Conservation (phyloP, 2,113 vertebrate species). For the Odontophorus gujanensis region DNA sequence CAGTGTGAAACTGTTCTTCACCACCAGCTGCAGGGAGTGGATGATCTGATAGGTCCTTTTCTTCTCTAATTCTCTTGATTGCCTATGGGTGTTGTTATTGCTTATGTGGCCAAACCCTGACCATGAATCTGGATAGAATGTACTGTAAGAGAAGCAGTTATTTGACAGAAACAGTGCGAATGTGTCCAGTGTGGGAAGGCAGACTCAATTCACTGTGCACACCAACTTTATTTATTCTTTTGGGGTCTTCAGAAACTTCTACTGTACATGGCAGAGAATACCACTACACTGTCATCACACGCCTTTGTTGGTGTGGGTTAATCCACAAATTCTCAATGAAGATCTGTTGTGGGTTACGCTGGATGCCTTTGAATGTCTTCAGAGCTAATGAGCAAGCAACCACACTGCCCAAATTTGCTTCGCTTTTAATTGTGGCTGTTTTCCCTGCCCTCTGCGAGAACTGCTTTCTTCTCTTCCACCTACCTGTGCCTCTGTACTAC, state of each 20-base stretch:
- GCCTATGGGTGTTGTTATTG: not conserved
- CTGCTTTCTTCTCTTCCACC: not conserved
- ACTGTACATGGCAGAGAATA: not conserved
- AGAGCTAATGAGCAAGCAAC: constrained; percentile 24
- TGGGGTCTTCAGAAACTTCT: not conserved
- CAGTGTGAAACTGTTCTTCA: not conserved
- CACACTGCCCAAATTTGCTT: constrained; percentile 28
- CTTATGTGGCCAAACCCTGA: not conserved
- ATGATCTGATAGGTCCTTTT: not conserved
- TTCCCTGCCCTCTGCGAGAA: constrained; percentile 26
- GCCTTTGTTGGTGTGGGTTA: not conserved
- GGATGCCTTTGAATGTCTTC: not conserved
- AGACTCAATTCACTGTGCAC: not conserved
- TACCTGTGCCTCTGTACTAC: not conserved
- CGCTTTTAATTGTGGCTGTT: constrained; percentile 42
- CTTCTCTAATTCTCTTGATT: not conserved
- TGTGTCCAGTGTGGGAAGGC: not conserved
- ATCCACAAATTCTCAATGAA: constrained; percentile 39
- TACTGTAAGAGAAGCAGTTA: not conserved
- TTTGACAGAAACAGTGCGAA: not conserved
- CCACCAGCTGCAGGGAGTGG: not conserved
- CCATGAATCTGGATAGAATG: not conserved
- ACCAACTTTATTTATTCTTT: not conserved
- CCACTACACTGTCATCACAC: not conserved
- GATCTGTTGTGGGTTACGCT: constrained; percentile 43